phyloP scores from a whole-genome alignment of 2,888 invertebrate species.

The Xestia c-nigrum region DNA sequence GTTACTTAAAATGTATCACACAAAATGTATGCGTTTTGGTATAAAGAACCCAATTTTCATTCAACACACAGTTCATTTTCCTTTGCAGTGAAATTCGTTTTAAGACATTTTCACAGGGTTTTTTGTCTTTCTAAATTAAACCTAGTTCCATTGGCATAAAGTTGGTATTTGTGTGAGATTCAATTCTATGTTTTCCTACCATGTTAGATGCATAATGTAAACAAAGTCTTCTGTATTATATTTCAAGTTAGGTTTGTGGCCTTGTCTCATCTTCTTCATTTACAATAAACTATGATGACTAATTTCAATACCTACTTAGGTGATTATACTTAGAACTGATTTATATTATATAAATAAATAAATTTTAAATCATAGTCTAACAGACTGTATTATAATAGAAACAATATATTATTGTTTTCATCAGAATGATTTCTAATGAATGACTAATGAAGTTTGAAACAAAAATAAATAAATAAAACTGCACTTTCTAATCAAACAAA shows the following conservation, averaged over 20 bases:
- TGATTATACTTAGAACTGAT: constrained; percentile 8
- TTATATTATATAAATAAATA: neutral
- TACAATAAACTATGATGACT: constrained; percentile 31
- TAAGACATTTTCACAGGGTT: neutral
- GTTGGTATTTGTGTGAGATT: constrained; percentile 7
- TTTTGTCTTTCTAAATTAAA: constrained; percentile 9
- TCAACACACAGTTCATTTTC: neutral
- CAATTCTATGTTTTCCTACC: constrained; percentile 5
- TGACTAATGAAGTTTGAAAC: neutral
- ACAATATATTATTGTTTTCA: neutral
- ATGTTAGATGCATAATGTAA: constrained; percentile 4
- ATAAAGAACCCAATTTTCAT: constrained; percentile 16
- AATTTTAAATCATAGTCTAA: neutral
- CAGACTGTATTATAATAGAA: neutral
- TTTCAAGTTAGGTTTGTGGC: constrained; percentile 37
- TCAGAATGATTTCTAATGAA: neutral
- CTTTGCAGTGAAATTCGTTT: neutral
- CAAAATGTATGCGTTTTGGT: neutral
- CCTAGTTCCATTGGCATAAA: neutral
- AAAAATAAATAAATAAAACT: neutral
- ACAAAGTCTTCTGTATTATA: constrained; percentile 30
- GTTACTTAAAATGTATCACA: neutral
- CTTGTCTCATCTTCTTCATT: constrained; percentile 47
- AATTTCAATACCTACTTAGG: constrained; percentile 19
- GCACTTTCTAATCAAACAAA: too few species aligned